A percentile compares a stretch with the other conserved stretches of the same genome.
phyloP scores from a whole-genome alignment of 2,888 invertebrate genomes.

The Lycophotia porphyrea region DNA sequence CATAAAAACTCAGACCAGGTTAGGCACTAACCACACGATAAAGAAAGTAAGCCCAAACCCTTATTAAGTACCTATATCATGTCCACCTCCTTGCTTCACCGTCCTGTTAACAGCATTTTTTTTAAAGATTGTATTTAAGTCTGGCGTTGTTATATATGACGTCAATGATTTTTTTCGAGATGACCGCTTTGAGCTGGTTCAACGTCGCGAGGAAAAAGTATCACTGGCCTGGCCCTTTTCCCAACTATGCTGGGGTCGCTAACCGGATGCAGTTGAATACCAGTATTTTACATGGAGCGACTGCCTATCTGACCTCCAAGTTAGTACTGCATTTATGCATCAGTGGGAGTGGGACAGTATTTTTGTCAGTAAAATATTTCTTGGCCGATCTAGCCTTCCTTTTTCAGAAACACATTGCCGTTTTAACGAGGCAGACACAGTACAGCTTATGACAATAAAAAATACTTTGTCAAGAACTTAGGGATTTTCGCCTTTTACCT shows the following conservation, averaged over 20 bases:
- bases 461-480: neutral
- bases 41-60: too few species aligned
- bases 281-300: neutral
- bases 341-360: neutral
- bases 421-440: neutral
- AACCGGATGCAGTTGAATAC: too few species aligned
- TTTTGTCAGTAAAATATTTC: neutral
- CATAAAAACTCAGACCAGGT: too few species aligned
- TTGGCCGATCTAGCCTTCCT: neutral
- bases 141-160: too few species aligned
- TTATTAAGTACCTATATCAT: too few species aligned
- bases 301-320: neutral
- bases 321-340: neutral
- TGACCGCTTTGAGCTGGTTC: too few species aligned
- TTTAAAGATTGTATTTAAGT: too few species aligned
- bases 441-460: neutral
- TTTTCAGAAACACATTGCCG: neutral
- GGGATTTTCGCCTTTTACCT: conserved; percentile 6
- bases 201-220: too few species aligned
- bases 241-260: too few species aligned
- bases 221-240: too few species aligned
- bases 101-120: neutral
- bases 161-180: too few species aligned
- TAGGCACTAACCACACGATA: too few species aligned
- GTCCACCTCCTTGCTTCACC: neutral